Conservation (phyloP, 2,888 invertebrate genomes). For the Drosophila birchii region DNA sequence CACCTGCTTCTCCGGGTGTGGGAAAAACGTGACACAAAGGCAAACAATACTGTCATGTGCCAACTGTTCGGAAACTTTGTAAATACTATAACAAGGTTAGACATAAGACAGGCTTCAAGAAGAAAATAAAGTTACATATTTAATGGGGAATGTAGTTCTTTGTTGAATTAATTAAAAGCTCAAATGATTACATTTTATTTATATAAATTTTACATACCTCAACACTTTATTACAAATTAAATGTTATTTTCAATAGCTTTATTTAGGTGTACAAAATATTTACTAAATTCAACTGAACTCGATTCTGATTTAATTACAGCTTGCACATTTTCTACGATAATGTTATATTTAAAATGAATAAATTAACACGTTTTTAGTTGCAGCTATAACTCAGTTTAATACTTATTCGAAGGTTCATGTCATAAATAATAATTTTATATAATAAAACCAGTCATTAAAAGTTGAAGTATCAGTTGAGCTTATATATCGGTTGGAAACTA, state of each 20-base stretch:
- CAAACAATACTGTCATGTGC: constrained; percentile 5
- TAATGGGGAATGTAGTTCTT: neutral
- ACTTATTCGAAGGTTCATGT: neutral
- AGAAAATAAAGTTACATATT: neutral
- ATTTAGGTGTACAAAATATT: neutral
- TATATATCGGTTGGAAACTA: neutral
- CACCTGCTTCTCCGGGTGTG: neutral
- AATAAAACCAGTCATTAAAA: neutral
- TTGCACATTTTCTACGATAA: neutral
- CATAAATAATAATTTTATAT: no score
- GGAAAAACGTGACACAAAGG: constrained; percentile 6
- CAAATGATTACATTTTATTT: no score
- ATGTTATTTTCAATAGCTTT: neutral
- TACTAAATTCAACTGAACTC: neutral
- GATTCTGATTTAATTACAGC: neutral
- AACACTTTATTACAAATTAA: neutral
- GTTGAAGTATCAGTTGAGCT: neutral
- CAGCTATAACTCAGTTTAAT: neutral
- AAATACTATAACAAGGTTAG: neutral
- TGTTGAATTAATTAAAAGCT: no score
- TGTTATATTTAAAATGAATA: neutral
- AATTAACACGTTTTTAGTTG: neutral
- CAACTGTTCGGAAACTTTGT: constrained; percentile 3
- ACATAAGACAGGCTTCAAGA: neutral
- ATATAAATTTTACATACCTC: neutral